Evolutionary conservation across 2,888 invertebrate species (phyloP).

Genomic region (Bombylius major): DNA sequence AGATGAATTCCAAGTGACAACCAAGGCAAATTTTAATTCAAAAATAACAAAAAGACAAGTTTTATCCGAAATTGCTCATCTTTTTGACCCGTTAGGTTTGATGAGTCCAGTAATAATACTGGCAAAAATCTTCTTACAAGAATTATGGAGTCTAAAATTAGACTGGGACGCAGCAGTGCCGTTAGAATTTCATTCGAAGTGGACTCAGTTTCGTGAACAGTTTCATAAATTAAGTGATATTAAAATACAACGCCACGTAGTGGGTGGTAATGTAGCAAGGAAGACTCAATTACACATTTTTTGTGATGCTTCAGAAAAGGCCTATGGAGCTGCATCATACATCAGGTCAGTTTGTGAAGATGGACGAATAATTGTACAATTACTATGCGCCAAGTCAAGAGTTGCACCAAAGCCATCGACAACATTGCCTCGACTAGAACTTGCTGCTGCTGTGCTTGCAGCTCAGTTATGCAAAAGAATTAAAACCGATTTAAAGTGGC

Average conservation of each 20-base stretch:
- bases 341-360: not conserved
- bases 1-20: not conserved
- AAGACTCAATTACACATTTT: slow-evolving; percentile 15
- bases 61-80: not conserved
- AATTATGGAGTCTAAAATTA: not conserved
- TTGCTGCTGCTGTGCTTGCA: not conserved
- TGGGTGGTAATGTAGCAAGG: not conserved
- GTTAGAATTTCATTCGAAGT: not conserved
- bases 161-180: too few species aligned
- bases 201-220: not conserved
- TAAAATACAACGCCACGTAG: not conserved
- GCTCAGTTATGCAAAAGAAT: too few species aligned
- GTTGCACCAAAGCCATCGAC: not conserved
- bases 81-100: not conserved
- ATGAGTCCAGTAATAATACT: not conserved
- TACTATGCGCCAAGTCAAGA: not conserved
- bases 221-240: not conserved
- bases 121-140: not conserved
- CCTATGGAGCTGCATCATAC: slow-evolving; percentile 16
- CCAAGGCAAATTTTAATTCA: not conserved
- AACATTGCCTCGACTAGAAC: not conserved
- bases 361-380: not conserved
- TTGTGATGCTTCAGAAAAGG: slow-evolving; percentile 10
- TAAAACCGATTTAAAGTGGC: too few species aligned
- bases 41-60: not conserved